A percentile compares a stretch with the other conserved stretches of the same genome.
phyloP scores from a whole-genome alignment of 2,888 invertebrate species.

The Spodoptera littoralis region DNA sequence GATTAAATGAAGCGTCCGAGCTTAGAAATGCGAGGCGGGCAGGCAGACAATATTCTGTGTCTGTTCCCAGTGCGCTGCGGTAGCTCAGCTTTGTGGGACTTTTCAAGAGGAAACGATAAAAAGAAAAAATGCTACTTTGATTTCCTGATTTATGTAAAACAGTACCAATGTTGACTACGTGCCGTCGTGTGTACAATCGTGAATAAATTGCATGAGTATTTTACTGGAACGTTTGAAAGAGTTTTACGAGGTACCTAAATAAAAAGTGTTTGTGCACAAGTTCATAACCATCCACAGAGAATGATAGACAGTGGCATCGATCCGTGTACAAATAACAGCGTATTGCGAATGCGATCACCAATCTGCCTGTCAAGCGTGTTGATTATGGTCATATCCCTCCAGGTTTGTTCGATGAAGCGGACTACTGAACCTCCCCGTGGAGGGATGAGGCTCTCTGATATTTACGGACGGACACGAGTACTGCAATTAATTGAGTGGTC shows the following conservation, averaged over 20 bases:
- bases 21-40: slow-evolving; percentile 67
- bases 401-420: slow-evolving; percentile 16
- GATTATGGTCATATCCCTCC: slow-evolving; percentile 32
- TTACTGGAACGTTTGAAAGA: not conserved
- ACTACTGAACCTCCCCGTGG: slow-evolving; percentile 8
- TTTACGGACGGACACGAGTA: slow-evolving; percentile 20
- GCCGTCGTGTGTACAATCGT: slow-evolving; percentile 1
- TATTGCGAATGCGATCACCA: slow-evolving; percentile 19
- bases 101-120: slow-evolving; percentile 67
- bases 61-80: slow-evolving; percentile 59
- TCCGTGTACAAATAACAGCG: slow-evolving; percentile 22
- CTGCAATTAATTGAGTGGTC: slow-evolving; percentile 10
- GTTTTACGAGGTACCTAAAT: not conserved
- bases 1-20: slow-evolving; percentile 78
- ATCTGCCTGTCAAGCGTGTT: slow-evolving; percentile 27
- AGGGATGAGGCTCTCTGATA: slow-evolving; percentile 20
- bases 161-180: slow-evolving; percentile 44
- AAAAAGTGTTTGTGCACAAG: not conserved
- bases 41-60: slow-evolving; percentile 69
- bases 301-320: slow-evolving; percentile 6
- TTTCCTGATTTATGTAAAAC: slow-evolving; percentile 71
- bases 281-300: not conserved
- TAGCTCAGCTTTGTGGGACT: slow-evolving; percentile 66
- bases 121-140: slow-evolving; percentile 69
- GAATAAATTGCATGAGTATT: slow-evolving; percentile 1